phyloP scores from a whole-genome alignment of 2,888 invertebrate species.

The Protophormia terraenovae region DNA sequence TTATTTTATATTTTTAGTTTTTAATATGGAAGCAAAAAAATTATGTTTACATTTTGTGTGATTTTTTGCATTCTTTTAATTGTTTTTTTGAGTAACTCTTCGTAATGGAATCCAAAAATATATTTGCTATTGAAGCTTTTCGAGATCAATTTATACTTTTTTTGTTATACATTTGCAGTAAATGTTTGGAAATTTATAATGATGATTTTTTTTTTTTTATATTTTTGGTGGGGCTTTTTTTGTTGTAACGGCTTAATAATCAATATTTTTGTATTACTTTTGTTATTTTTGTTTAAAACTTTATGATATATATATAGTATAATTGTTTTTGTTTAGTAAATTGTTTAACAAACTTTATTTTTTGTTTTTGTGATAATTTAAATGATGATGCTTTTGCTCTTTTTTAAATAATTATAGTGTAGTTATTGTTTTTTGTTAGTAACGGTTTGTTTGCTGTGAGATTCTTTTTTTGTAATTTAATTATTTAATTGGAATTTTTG shows the following conservation, averaged over 20 bases:
- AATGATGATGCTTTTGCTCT: constrained; percentile 30
- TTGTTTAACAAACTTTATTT: constrained; percentile 55
- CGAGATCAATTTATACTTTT: constrained; percentile 49
- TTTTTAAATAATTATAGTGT: constrained; percentile 37
- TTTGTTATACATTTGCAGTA: constrained; percentile 25
- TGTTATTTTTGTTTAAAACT: constrained; percentile 40
- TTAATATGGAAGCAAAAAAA: constrained; percentile 61
- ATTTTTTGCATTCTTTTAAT: not conserved
- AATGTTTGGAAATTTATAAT: constrained; percentile 30
- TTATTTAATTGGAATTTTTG: constrained; percentile 40
- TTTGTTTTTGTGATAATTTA: constrained; percentile 19
- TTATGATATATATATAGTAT: constrained; percentile 36
- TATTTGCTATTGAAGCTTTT: constrained; percentile 58
- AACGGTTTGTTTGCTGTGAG: constrained; percentile 53
- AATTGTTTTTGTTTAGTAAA: constrained; percentile 43
- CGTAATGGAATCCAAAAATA: constrained; percentile 64
- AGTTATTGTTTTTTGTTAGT: constrained; percentile 63
- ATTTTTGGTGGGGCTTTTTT: constrained; percentile 65
- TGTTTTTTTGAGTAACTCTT: not conserved
- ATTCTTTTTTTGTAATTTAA: constrained; percentile 18
- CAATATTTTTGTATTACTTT: constrained; percentile 9
- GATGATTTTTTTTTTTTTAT: constrained; percentile 10
- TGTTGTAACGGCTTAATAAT: constrained; percentile 55
- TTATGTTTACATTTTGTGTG: constrained; percentile 36
- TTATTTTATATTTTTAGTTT: constrained; percentile 26